phyloP scores from a whole-genome alignment of 2,113 vertebrate genomes.

The Rhinichthys klamathensis region DNA sequence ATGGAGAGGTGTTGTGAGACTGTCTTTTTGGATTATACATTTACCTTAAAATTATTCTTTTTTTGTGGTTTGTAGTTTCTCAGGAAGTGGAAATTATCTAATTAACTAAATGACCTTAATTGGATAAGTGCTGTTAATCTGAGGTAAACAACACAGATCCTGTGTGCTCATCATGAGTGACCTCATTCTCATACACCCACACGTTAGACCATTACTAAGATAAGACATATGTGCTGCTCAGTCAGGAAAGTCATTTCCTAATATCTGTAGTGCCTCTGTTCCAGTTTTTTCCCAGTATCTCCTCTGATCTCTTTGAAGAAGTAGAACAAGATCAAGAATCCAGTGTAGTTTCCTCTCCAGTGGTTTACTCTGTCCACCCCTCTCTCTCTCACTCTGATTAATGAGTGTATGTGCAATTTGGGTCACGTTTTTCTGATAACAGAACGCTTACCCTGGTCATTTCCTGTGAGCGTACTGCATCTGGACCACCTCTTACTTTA shows the following conservation, averaged over 20 bases:
- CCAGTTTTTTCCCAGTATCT: slow-evolving; percentile 18
- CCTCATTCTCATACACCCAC: slow-evolving; percentile 18
- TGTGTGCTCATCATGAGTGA: slow-evolving; percentile 12
- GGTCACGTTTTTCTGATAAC: slow-evolving; percentile 8
- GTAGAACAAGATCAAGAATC: slow-evolving; percentile 18
- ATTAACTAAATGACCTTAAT: slow-evolving; percentile 59
- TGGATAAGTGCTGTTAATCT: slow-evolving; percentile 47
- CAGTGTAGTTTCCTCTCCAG: not conserved
- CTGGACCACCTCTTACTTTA: not conserved
- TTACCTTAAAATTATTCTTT: not conserved
- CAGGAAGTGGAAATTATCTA: slow-evolving; percentile 22
- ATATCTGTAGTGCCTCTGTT: not conserved
- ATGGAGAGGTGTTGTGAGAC: not conserved
- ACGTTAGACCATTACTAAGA: not conserved
- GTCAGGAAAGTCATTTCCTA: slow-evolving; percentile 17
- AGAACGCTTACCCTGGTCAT: not conserved
- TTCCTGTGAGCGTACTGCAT: not conserved
- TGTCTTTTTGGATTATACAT: not conserved
- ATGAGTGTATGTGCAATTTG: not conserved
- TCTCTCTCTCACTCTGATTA: not conserved
- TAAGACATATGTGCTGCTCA: slow-evolving; percentile 12
- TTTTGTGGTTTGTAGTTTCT: not conserved
- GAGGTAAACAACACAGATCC: slow-evolving; percentile 12
- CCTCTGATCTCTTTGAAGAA: not conserved
- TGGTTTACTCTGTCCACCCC: not conserved